phyloP scores from a whole-genome alignment of 1,140 invertebrate genomes.

The Glossosoma conforme region DNA sequence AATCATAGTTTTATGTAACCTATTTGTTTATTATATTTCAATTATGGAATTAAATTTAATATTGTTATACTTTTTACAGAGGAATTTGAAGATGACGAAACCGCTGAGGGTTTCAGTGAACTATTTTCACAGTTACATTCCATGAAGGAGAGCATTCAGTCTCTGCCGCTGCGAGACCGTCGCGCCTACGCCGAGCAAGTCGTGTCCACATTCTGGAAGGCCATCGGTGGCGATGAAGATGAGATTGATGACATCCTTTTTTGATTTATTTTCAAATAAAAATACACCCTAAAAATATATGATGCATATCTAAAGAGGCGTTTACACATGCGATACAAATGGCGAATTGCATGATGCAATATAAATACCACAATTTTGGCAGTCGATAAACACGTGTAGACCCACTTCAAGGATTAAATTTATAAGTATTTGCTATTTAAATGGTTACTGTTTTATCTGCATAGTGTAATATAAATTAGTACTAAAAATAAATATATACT shows the following conservation, averaged over 20 bases:
- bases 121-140: slow-evolving; percentile 58
- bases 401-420: too few species aligned
- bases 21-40: too few species aligned
- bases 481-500: too few species aligned
- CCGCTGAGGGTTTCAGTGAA: slow-evolving; percentile 54
- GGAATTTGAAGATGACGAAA: slow-evolving; percentile 45
- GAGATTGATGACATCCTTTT: slow-evolving; percentile 52
- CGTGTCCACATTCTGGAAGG: slow-evolving; percentile 73
- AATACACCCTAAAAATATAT: neutral
- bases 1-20: too few species aligned
- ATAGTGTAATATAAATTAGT: too few species aligned
- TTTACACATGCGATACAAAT: too few species aligned
- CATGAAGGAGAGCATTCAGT: slow-evolving; percentile 65
- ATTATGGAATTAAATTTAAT: neutral
- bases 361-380: too few species aligned
- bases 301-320: too few species aligned
- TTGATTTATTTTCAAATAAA: slow-evolving; percentile 2
- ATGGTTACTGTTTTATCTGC: too few species aligned
- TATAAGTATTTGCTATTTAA: too few species aligned
- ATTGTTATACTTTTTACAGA: slow-evolving; percentile 32
- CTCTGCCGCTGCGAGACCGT: slow-evolving; percentile 58
- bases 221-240: slow-evolving; percentile 69
- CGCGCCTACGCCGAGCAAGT: slow-evolving; percentile 71
- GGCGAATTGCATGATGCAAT: too few species aligned
- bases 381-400: too few species aligned